Evolutionary conservation across 2,797 vertebrate genomes (phyloP), one percentile per base, ranked within the genome.

Genomic region (Thaleichthys pacificus): DNA sequence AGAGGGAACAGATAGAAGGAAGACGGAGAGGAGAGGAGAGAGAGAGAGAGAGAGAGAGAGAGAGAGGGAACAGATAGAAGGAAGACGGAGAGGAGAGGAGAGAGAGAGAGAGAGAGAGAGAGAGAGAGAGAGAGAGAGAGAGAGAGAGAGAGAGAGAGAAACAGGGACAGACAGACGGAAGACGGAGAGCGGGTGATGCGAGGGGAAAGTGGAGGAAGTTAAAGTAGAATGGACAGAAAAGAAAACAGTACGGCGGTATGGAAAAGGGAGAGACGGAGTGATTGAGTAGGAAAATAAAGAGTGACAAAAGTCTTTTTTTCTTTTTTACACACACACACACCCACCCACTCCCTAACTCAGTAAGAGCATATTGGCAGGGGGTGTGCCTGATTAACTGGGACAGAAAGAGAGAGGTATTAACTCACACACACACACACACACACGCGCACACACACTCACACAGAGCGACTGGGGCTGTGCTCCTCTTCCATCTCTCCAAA

Each of bases 401-500:
- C 72, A 84, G 77, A 76, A 69, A 38, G 66, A 74, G 56, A 72
- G 70, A 75, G 58, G 84, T 77, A 80, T 79, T 74, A 79, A 78
- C 77, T 69, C 70, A 78, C 81, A 74, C 61, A 66, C 26, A 73
- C 70, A 68, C 69, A 67, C 69, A 60, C 64, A 74, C 58, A n/a
- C 72, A 68, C 66, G 61, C 64, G 68, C 35, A 68, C 35, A 68
- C 72, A 62, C 93, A 91, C 89, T 90, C 92, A 19, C 60, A 89
- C 89, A 91, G 87, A 88, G 82, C 51, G 87, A 91, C 89, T 90
- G 89, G 91, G 90, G 89, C 60, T 65, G 63, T 58, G 73, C 71
- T 85, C 85, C 88, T 88, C 90, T 80, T 90, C 91, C 90, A 91
- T 89, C 92, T 91, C 86, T 94, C 92, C 80, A 90, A 91, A 93